Evolutionary conservation across 2,888 invertebrate genomes (phyloP), one percentile per base, ranked within the genome.

Genomic region (Agrochola macilenta): DNA sequence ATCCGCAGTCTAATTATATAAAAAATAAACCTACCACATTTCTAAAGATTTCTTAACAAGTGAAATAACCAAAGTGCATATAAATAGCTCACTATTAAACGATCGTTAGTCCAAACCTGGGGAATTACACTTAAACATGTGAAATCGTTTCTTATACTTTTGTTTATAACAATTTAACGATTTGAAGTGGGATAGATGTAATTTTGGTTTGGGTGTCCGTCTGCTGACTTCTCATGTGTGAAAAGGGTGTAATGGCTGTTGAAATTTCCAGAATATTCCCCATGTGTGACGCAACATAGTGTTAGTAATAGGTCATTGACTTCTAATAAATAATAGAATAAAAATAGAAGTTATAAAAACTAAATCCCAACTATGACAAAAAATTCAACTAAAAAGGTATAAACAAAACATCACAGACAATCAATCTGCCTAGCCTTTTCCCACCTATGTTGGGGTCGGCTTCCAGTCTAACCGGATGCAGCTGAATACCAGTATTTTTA

Each of bases 61-160:
- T 84, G 39, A 71, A 61, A 63, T 65, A 30, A 76, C 61, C 7
- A 71, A 87, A 86, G 58, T 79, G 78, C 82, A 75, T 82, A 74
- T 72, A 87, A 86, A 85, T 69, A 52, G 76, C 82, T 76, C 61
- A 35, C 89, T 81, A 89, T 90, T 90, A 90, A 89, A 89, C 78
- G 73, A 81, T 89, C 90, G 86, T 90, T 90, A 90, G 84, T 69
- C 35, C 57, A 73, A 68, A 70, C 58, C n/a, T 70, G 43, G 72
- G 57, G 70, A 83, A 89, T 89, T 87, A 88, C 80, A 77, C 78
- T 54, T 89, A 88, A 89, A 78, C 78, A 89, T 89, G 89, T 87
- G 89, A 89, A 89, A 88, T 82, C 81, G 79, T 78, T 87, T 80
- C 66, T 69, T 66, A 39, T 52, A 72, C 74, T 75, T 81, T 88